phyloP scores from a whole-genome alignment of 2,113 vertebrate genomes.

The Saguinus imperator region DNA sequence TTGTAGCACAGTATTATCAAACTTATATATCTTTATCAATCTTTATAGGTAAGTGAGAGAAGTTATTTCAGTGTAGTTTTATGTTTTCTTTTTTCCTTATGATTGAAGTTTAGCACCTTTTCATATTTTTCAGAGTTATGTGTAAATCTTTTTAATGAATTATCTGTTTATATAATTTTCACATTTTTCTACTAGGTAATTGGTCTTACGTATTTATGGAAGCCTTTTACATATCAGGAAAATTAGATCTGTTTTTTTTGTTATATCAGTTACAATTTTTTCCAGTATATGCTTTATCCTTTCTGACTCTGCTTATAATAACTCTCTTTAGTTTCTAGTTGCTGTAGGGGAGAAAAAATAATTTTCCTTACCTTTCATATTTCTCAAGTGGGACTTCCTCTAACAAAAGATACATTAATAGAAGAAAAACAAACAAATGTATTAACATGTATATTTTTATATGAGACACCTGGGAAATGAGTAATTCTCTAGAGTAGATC shows the following conservation, averaged over 20 bases:
- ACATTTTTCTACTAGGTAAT: neutral
- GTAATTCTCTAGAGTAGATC: neutral
- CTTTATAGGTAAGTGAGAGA: neutral
- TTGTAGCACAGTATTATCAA: neutral
- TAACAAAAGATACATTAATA: neutral
- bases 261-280: neutral
- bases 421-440: neutral
- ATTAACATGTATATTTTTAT: neutral
- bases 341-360: neutral
- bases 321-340: neutral
- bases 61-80: neutral
- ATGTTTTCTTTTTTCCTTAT: neutral
- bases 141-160: neutral
- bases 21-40: neutral
- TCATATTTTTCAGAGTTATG: neutral
- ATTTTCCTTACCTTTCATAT: neutral
- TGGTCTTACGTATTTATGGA: neutral
- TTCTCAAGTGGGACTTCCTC: neutral
- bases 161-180: conserved; percentile 22
- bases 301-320: neutral
- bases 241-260: neutral
- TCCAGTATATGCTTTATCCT: neutral
- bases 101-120: neutral
- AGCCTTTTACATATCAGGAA: neutral
- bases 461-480: neutral